These are phyloP conservation scores for Forbesichthys agassizii DNA, from an alignment of 2,113 vertebrate species.

Conservation along the genomic window DNA sequence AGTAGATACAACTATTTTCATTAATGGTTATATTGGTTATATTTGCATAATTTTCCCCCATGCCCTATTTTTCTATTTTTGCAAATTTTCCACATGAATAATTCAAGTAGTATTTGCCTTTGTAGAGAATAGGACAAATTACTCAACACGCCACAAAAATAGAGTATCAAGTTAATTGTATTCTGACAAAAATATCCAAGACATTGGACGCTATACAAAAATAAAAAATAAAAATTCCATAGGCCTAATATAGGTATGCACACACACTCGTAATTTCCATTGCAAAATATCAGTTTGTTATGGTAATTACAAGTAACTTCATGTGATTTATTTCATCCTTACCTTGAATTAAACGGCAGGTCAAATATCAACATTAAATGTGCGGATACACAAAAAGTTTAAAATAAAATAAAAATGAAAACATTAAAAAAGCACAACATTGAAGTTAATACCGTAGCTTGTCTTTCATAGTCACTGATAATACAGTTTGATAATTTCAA, in stretches of 20 bases:
- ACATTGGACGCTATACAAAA: constrained; percentile 96
- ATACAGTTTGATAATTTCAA: constrained; percentile 69
- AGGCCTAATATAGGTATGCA: constrained; percentile 78
- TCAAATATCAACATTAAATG: constrained; percentile 75
- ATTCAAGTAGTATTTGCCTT: constrained; percentile 5
- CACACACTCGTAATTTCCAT: constrained; percentile 82
- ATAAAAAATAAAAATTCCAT: constrained; percentile 90
- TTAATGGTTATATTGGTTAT: constrained; percentile 55
- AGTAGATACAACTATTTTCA: constrained; percentile 34
- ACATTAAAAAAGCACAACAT: constrained; percentile 21
- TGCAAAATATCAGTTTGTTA: constrained; percentile 76
- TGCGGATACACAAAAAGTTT: constrained; percentile 70
- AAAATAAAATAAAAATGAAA: too few species aligned
- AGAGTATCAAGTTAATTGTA: constrained; percentile 92
- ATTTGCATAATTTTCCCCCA: constrained; percentile 45
- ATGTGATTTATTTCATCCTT: constrained; percentile 64
- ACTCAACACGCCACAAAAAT: constrained; percentile 51
- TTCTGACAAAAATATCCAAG: constrained; percentile 98
- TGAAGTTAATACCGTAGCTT: constrained; percentile 50
- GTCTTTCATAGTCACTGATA: constrained; percentile 71
- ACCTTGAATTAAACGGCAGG: constrained; percentile 77
- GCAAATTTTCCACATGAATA: constrained; percentile 35
- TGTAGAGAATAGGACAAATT: constrained; percentile 35
- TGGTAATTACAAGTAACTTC: constrained; percentile 62
- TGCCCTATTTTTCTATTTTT: constrained; percentile 18